Conservation (phyloP, 2,113 vertebrate species). For the Nymphicus hollandicus region DNA sequence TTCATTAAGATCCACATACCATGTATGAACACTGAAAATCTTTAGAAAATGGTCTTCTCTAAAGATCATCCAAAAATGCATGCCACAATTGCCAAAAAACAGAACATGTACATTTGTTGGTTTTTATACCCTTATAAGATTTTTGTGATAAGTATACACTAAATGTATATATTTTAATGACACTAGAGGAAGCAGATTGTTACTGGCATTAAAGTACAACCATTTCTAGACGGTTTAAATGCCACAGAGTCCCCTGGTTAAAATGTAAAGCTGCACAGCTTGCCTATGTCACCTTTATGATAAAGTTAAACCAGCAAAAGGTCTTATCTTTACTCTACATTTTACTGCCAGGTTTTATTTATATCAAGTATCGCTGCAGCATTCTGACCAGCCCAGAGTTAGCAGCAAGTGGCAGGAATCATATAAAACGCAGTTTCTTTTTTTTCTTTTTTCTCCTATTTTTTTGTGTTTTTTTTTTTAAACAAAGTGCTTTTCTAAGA, state of each 20-base stretch:
- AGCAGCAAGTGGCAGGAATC: constrained; percentile 99
- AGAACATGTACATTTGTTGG: constrained; percentile 79
- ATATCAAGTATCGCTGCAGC: constrained; percentile 96
- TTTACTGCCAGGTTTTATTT: constrained; percentile 86
- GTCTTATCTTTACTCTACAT: constrained; percentile 83
- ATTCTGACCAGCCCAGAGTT: constrained; percentile 96
- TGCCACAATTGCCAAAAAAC: constrained; percentile 78
- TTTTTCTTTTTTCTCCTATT: constrained; percentile 61
- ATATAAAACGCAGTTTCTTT: constrained; percentile 83
- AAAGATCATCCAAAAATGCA: constrained; percentile 77
- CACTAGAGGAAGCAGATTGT: constrained; percentile 89
- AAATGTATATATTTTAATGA: constrained; percentile 86
- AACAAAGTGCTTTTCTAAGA: constrained; percentile 99
- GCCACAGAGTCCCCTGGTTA: constrained; percentile 99
- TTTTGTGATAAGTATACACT: constrained; percentile 85
- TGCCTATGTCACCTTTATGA: constrained; percentile 87
- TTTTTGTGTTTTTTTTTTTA: constrained; percentile 70
- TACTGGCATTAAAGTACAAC: constrained; percentile 98
- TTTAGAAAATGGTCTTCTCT: constrained; percentile 73
- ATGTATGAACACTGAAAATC: constrained; percentile 79
- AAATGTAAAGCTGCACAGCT: constrained; percentile 98
- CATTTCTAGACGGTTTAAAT: constrained; percentile 96
- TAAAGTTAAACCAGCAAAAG: constrained; percentile 81
- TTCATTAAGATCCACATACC: constrained; percentile 76
- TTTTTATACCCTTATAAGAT: constrained; percentile 77